Conservation (phyloP, 2,113 vertebrate genomes). For the Raja brachyura region DNA sequence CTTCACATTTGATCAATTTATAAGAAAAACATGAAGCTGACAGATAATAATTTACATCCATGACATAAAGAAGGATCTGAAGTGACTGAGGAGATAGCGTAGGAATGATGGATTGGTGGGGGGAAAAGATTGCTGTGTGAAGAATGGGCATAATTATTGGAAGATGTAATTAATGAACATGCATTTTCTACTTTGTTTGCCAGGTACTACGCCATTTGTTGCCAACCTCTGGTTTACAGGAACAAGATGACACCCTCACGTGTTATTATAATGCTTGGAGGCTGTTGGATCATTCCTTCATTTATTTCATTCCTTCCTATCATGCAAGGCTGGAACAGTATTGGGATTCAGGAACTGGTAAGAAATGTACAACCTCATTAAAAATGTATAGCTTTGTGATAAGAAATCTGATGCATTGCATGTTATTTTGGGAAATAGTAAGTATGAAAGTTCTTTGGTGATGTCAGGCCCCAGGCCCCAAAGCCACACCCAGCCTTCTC, state of each 20-base stretch:
- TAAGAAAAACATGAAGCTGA: not conserved
- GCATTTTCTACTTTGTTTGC: not conserved
- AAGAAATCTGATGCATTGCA: not conserved
- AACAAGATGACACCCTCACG: slow-evolving; percentile 96
- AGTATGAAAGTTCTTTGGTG: not conserved
- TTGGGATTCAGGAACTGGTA: slow-evolving; percentile 88
- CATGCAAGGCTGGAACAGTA: slow-evolving; percentile 99
- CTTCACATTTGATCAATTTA: not conserved
- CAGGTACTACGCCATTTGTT: slow-evolving; percentile 98
- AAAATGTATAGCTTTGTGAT: not conserved
- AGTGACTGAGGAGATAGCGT: too few relatives aligned
- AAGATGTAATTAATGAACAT: not conserved
- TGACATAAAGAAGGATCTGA: not conserved
- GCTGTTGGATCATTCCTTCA: slow-evolving; percentile 91
- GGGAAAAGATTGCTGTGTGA: too few relatives aligned
- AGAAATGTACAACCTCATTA: slow-evolving; percentile 48
- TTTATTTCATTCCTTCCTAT: slow-evolving; percentile 97
- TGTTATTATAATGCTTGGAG: slow-evolving; percentile 87
- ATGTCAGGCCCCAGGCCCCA: not conserved
- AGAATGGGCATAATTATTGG: not conserved
- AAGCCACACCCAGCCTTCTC: not conserved
- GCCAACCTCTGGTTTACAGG: slow-evolving; percentile 91
- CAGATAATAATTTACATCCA: not conserved
- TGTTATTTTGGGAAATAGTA: not conserved
- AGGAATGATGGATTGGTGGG: not conserved